Conservation (phyloP, 2,797 vertebrate genomes). For the Trematomus bernacchii region DNA sequence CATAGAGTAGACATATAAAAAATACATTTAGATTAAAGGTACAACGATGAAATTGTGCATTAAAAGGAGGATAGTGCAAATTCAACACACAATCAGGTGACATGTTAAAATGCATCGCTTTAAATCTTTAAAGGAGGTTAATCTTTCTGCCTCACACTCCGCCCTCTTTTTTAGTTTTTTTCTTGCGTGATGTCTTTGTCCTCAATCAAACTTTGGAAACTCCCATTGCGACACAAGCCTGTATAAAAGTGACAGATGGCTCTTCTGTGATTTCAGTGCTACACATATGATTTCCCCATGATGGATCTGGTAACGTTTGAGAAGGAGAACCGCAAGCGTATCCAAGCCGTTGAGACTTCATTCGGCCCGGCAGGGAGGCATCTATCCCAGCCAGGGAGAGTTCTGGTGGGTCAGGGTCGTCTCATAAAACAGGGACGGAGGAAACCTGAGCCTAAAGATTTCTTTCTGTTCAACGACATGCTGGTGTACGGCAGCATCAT, state of each 20-base stretch:
- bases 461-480: constrained; percentile 95
- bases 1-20: too few species aligned
- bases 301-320: constrained; percentile 82
- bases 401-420: constrained; percentile 91
- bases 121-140: background rate
- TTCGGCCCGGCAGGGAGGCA: constrained; percentile 17
- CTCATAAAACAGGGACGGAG: constrained; percentile 91
- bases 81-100: too few species aligned
- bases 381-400: constrained; percentile 82
- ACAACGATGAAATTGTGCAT: too few species aligned
- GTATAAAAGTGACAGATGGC: background rate
- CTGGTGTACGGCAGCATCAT: constrained; percentile 93
- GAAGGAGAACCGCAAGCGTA: constrained; percentile 87
- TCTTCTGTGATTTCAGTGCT: fast-evolving
- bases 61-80: too few species aligned
- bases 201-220: background rate
- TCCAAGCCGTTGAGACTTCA: constrained; percentile 86
- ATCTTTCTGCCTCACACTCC: background rate
- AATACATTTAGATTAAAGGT: too few species aligned
- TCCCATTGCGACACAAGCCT: background rate
- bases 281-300: constrained; percentile 42
- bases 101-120: too few species aligned
- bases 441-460: constrained; percentile 86
- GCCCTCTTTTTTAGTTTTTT: background rate
- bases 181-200: constrained; percentile 11